A percentile compares a stretch with the other conserved stretches of the same genome.
phyloP scores from a whole-genome alignment of 2,797 vertebrate species.

The Natrix natrix region DNA sequence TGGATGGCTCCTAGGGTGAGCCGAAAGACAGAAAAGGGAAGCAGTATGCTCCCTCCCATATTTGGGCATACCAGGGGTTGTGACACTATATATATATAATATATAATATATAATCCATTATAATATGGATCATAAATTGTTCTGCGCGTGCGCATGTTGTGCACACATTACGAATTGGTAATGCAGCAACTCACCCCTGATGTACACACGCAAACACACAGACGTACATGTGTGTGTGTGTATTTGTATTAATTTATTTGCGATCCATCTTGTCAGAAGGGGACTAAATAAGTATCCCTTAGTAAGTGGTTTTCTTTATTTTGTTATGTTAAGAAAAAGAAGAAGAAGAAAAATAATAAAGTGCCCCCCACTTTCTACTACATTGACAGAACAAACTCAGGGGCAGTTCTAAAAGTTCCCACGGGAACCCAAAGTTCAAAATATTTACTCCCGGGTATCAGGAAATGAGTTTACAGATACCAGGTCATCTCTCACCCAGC shows the following conservation, averaged over 20 bases:
- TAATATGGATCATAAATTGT: too few relatives aligned
- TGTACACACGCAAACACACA: too few relatives aligned
- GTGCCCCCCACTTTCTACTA: neutral
- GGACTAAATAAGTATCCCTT: neutral
- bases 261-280: neutral
- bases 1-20: too few relatives aligned
- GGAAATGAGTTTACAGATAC: slow-evolving; percentile 34
- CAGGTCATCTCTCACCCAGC: slow-evolving; percentile 27
- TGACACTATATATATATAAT: too few relatives aligned
- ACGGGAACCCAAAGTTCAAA: slow-evolving; percentile 44
- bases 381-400: neutral
- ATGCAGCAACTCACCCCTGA: too few relatives aligned
- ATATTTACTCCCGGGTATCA: neutral
- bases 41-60: too few relatives aligned
- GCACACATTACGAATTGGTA: too few relatives aligned
- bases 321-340: neutral
- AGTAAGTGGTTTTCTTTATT: neutral
- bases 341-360: too few relatives aligned
- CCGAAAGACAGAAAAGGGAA: too few relatives aligned
- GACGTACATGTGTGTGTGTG: fast-evolving
- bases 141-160: too few relatives aligned
- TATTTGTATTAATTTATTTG: neutral
- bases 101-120: too few relatives aligned
- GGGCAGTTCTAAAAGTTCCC: neutral
- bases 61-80: too few relatives aligned